phyloP scores from a whole-genome alignment of 2,797 vertebrate genomes.

The Xerus rutilus region DNA sequence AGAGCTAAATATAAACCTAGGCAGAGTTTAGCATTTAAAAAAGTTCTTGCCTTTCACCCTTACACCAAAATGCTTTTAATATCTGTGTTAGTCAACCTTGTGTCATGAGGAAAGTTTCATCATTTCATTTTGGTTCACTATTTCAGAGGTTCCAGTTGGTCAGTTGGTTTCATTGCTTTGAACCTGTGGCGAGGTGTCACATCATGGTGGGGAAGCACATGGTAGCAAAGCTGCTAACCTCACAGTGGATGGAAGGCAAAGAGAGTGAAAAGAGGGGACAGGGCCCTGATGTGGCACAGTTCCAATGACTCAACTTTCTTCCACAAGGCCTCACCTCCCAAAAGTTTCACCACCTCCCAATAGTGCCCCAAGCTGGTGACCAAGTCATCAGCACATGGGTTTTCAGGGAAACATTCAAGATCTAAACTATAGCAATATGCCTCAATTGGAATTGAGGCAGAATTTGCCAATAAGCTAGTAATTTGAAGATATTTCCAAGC shows the following conservation, averaged over 20 bases:
- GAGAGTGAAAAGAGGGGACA: neutral
- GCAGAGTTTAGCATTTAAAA: neutral
- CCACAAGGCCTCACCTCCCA: neutral
- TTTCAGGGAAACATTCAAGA: neutral
- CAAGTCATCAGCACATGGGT: neutral
- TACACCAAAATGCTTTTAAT: neutral
- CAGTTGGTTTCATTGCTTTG: neutral
- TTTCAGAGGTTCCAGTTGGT: neutral
- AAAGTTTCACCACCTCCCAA: neutral
- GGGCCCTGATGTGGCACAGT: neutral
- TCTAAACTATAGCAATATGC: neutral
- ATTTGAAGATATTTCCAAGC: slow-evolving; percentile 10
- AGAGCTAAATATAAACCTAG: neutral
- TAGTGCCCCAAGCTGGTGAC: neutral
- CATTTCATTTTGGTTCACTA: neutral
- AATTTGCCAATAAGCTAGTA: slow-evolving; percentile 14
- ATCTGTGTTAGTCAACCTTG: neutral
- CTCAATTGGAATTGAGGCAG: neutral
- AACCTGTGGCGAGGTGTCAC: neutral
- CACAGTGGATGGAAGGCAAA: neutral
- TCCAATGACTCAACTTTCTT: neutral
- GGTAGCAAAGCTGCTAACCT: neutral
- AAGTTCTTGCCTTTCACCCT: neutral
- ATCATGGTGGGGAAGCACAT: too few species aligned
- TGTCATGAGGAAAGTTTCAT: neutral